These are phyloP conservation scores for Uropetala carovei DNA, from an alignment of 2,888 invertebrate species.

Conservation along the genomic window DNA sequence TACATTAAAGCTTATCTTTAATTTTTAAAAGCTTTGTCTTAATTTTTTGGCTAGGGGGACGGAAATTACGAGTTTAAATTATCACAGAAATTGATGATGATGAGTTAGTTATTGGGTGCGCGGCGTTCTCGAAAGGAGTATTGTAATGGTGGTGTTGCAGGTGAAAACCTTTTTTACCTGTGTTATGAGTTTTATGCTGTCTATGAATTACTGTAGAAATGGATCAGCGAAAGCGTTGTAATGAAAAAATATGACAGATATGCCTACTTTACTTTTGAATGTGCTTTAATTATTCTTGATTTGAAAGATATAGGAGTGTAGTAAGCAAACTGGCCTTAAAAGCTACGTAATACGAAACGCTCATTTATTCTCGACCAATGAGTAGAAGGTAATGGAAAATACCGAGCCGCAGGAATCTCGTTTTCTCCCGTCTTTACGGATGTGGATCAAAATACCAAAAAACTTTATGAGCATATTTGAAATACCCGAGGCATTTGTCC, in stretches of 20 bases:
- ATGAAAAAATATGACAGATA: neutral
- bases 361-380: neutral
- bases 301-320: neutral
- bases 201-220: neutral
- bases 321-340: neutral
- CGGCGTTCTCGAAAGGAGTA: neutral
- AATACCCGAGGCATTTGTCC: neutral
- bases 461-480: neutral
- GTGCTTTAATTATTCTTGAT: neutral
- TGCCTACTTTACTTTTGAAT: neutral
- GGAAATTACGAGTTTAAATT: neutral
- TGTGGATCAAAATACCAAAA: neutral
- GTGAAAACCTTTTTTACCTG: neutral
- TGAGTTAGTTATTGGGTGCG: neutral
- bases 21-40: neutral
- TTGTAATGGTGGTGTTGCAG: neutral
- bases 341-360: neutral
- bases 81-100: constrained; percentile 4
- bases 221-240: neutral
- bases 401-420: neutral
- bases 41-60: neutral
- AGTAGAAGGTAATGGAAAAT: neutral
- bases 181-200: neutral
- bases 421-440: neutral
- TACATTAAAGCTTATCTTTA: neutral